A percentile compares a stretch with the other conserved stretches of the same genome.
Evolutionary conservation across 2,888 invertebrate genomes (phyloP).

Genomic region (Hofmannophila pseudospretella): DNA sequence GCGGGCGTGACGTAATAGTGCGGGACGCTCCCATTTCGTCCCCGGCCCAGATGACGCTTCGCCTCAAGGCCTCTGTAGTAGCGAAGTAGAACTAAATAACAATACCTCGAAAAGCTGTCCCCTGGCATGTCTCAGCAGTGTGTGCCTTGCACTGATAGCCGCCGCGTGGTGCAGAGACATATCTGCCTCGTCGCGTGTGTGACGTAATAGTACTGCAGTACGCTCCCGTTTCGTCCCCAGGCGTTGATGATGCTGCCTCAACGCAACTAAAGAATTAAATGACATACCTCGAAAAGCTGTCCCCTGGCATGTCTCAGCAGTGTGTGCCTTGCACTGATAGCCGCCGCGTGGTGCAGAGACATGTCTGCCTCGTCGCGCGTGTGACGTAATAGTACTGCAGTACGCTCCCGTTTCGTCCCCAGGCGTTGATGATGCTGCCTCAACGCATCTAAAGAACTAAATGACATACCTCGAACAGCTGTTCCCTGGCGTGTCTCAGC

Average conservation of each 20-base stretch:
- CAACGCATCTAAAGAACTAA: conserved; percentile 90
- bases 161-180: background rate
- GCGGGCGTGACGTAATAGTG: conserved; percentile 89
- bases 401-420: conserved; percentile 77
- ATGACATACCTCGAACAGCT: conserved; percentile 88
- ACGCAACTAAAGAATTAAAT: too few species aligned
- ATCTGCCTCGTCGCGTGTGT: background rate
- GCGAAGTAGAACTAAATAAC: too few species aligned
- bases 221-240: too few species aligned
- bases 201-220: too few species aligned
- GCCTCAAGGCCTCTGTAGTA: conserved; percentile 77
- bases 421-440: conserved; percentile 90
- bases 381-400: conserved; percentile 50
- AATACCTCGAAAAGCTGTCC: conserved; percentile 85
- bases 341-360: conserved; percentile 90
- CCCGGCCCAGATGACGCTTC: too few species aligned
- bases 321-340: conserved; percentile 90
- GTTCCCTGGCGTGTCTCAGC: conserved; percentile 90
- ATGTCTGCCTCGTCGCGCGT: conserved; percentile 81
- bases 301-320: conserved; percentile 91
- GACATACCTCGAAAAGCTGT: conserved; percentile 87
- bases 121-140: conserved; percentile 30
- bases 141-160: too few species aligned
- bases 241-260: conserved; percentile 91
- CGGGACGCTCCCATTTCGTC: conserved; percentile 88